Evolutionary conservation across 2,797 vertebrate genomes (phyloP).

Genomic region (Nothura maculosa): DNA sequence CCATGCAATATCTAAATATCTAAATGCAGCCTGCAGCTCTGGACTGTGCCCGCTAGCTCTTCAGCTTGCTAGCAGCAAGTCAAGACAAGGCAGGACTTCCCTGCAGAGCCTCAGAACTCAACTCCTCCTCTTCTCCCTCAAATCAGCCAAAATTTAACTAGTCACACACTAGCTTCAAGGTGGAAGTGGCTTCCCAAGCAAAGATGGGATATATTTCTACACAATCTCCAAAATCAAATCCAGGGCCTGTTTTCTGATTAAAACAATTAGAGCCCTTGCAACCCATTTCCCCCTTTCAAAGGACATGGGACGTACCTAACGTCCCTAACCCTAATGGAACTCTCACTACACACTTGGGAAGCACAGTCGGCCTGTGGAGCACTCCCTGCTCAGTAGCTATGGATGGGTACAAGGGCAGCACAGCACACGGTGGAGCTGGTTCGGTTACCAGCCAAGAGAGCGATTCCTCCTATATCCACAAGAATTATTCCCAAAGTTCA

Average conservation of each 20-base stretch:
- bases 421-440: too few species aligned
- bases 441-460: too few species aligned
- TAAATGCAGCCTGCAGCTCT: background rate
- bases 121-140: background rate
- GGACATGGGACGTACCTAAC: background rate
- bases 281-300: background rate
- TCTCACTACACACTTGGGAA: too few species aligned
- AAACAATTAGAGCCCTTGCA: background rate
- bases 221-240: background rate
- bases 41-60: background rate
- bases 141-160: background rate
- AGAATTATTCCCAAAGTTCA: background rate
- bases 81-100: background rate
- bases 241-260: background rate
- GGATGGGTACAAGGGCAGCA: too few species aligned
- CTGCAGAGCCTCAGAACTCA: background rate
- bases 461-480: background rate
- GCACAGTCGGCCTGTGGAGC: too few species aligned
- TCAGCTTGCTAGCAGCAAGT: background rate
- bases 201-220: rapidly evolving
- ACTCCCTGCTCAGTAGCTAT: too few species aligned
- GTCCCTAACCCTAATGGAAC: background rate
- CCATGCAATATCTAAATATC: background rate
- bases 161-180: background rate
- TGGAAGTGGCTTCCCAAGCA: background rate